Conservation (phyloP, 37 sponge, comb jelly and placozoan genomes). For the Theonella swinhoei region DNA sequence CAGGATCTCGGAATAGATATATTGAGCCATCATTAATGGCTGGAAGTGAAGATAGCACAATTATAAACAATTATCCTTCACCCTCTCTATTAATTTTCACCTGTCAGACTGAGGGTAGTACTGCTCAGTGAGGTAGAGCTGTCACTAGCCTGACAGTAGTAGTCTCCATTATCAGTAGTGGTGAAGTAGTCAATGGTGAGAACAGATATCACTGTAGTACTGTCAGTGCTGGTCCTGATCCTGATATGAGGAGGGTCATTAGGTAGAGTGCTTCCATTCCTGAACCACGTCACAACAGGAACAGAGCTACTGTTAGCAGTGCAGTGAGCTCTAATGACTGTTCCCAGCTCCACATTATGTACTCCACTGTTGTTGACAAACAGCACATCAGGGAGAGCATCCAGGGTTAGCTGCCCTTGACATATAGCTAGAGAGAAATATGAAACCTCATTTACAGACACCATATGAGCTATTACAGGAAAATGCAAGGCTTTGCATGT, state of each 20-base stretch:
- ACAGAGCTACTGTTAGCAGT: conserved; percentile 3
- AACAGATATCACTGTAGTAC: neutral
- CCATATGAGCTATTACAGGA: too few relatives aligned
- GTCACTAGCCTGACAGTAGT: conserved; percentile 16
- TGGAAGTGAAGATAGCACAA: neutral
- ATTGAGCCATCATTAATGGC: neutral
- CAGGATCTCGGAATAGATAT: neutral
- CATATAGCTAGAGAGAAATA: neutral
- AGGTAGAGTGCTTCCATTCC: neutral
- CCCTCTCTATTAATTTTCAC: neutral
- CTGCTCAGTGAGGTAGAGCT: neutral
- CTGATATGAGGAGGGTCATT: conserved; percentile 39
- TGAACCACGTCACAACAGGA: conserved; percentile 34
- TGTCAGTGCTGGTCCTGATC: conserved; percentile 1
- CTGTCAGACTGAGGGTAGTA: conserved; percentile 3
- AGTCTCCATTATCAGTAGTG: conserved; percentile 19
- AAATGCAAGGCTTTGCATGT: too few relatives aligned
- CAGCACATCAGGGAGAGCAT: conserved; percentile 13
- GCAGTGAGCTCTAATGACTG: conserved; percentile 44
- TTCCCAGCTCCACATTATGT: conserved; percentile 18
- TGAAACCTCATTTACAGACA: too few relatives aligned
- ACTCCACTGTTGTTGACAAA: neutral
- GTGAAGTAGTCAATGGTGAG: conserved; percentile 26
- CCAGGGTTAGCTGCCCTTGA: conserved; percentile 2
- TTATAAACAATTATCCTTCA: neutral